Evolutionary conservation across 2,888 invertebrate species (phyloP).

Genomic region (Orchesellides sinensis): DNA sequence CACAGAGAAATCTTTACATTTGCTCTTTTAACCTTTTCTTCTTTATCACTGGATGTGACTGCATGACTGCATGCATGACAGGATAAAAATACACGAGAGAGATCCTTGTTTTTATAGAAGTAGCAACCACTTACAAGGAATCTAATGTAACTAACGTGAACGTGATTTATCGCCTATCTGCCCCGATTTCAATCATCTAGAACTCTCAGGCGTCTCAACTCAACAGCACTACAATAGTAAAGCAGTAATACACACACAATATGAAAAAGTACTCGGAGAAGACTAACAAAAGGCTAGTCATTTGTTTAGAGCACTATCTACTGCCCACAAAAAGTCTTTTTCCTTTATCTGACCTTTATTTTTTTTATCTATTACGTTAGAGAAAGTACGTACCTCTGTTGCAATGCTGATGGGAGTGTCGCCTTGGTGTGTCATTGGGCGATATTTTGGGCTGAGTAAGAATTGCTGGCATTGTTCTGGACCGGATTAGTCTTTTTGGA

Average conservation of each 20-base stretch:
- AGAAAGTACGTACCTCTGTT: slow-evolving; percentile 23
- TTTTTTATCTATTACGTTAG: background rate
- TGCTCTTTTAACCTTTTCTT: background rate
- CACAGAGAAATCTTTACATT: background rate
- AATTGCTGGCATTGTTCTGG: slow-evolving; percentile 91
- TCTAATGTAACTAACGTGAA: too few species aligned
- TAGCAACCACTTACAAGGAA: too few species aligned
- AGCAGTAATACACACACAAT: background rate
- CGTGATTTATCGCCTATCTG: slow-evolving; percentile 49
- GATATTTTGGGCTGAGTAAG: slow-evolving; percentile 79
- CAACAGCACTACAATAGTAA: background rate
- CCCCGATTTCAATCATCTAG: slow-evolving; percentile 35
- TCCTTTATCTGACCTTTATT: background rate
- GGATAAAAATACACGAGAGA: background rate
- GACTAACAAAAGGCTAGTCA: too few species aligned
- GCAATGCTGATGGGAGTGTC: slow-evolving; percentile 59
- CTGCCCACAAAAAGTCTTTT: too few species aligned
- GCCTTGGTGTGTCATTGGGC: slow-evolving; percentile 33
- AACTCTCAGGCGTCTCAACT: background rate
- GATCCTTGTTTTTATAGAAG: background rate
- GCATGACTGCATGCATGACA: background rate
- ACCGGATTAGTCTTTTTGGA: slow-evolving; percentile 88
- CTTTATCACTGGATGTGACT: background rate
- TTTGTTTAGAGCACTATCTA: too few species aligned
- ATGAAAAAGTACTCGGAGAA: too few species aligned